phyloP scores from a whole-genome alignment of 2,888 invertebrate species.

The Nymphalis c-album region DNA sequence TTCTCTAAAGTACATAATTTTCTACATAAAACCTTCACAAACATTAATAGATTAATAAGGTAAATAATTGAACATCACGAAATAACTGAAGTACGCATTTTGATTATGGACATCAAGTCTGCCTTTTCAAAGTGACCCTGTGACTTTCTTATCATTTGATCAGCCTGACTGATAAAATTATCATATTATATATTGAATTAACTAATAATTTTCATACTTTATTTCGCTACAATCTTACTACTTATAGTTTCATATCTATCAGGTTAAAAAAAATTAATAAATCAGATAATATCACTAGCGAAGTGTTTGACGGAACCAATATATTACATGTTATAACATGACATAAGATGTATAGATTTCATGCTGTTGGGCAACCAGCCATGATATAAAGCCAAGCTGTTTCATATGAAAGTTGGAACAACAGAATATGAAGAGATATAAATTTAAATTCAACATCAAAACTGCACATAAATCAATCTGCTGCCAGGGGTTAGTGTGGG shows the following conservation, averaged over 20 bases:
- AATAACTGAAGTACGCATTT: too few relatives aligned
- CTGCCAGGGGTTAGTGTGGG: neutral
- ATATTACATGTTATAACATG: constrained; percentile 5
- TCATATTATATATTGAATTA: too few relatives aligned
- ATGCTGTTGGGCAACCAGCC: constrained; percentile 9
- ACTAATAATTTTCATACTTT: too few relatives aligned
- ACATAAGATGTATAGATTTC: constrained; percentile 3
- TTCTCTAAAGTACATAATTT: too few relatives aligned
- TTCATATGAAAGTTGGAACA: constrained; percentile 14
- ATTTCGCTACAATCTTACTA: neutral
- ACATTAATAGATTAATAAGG: too few relatives aligned
- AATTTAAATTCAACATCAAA: constrained; percentile 12
- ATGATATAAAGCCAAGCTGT: constrained; percentile 11
- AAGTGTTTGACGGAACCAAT: constrained; percentile 10
- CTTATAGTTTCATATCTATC: neutral
- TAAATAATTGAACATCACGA: too few relatives aligned
- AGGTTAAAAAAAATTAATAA: constrained; percentile 1
- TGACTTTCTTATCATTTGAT: too few relatives aligned
- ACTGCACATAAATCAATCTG: constrained; percentile 11
- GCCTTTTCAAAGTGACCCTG: too few relatives aligned
- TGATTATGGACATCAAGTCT: too few relatives aligned
- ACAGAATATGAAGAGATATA: constrained; percentile 12
- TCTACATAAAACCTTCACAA: too few relatives aligned
- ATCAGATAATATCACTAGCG: constrained; percentile 4
- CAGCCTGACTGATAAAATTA: too few relatives aligned